A percentile compares a stretch with the other conserved stretches of the same genome.
phyloP scores from a whole-genome alignment of 2,113 vertebrate species.

The Cyanocitta stelleri region DNA sequence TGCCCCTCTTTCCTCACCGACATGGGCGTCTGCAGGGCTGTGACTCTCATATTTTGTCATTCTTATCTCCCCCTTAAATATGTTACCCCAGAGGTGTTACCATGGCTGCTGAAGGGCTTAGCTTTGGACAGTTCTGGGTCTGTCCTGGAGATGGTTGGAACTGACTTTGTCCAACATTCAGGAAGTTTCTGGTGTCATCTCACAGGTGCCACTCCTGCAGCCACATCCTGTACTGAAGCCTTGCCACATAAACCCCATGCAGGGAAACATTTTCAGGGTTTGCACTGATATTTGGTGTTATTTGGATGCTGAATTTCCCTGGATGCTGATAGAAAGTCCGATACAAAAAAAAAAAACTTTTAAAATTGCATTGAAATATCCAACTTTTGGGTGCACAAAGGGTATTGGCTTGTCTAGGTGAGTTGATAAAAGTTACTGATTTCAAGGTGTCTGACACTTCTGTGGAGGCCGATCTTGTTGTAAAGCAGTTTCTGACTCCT shows the following conservation, averaged over 20 bases:
- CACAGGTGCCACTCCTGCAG: neutral
- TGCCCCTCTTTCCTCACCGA: neutral
- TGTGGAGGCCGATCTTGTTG: neutral
- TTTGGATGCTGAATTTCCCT: neutral
- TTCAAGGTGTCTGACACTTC: neutral
- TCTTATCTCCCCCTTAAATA: neutral
- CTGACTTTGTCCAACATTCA: neutral
- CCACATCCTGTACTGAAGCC: neutral
- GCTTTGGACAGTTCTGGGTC: neutral
- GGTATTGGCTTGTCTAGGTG: neutral
- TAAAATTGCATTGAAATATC: neutral
- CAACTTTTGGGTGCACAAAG: neutral
- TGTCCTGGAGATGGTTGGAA: neutral
- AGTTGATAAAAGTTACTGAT: neutral
- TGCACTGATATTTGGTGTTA: neutral
- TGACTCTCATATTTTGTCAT: neutral
- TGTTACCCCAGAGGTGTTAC: neutral
- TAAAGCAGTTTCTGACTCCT: neutral
- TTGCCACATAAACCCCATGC: neutral
- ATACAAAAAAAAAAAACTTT: neutral
- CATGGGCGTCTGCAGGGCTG: neutral
- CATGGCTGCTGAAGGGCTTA: neutral
- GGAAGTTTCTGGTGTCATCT: neutral
- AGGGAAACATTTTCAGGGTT: neutral
- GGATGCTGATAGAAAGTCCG: neutral